Conservation (phyloP, 2,888 invertebrate genomes). For the Malthinus seriepunctatus region DNA sequence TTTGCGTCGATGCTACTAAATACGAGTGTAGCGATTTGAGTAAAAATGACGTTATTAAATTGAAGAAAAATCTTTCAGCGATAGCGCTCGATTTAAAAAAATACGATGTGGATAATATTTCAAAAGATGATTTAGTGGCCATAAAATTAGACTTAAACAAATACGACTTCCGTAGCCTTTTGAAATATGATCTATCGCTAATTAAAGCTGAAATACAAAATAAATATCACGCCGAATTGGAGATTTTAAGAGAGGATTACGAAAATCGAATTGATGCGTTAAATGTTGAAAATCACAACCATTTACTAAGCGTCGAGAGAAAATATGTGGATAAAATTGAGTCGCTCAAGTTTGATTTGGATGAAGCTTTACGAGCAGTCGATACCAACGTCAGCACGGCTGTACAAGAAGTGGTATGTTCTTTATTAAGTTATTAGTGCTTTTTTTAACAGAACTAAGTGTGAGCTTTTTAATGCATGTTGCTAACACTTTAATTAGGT, state of each 20-base stretch:
- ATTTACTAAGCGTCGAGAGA: conserved; percentile 56
- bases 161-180: conserved; percentile 40
- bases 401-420: conserved; percentile 59
- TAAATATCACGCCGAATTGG: conserved; percentile 55
- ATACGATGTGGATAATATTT: conserved; percentile 41
- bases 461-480: conserved; percentile 22
- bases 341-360: conserved; percentile 60
- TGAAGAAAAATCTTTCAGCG: conserved; percentile 43
- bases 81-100: conserved; percentile 36
- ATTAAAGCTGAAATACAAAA: conserved; percentile 47
- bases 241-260: conserved; percentile 45
- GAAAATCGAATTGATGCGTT: conserved; percentile 54
- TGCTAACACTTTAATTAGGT: conserved; percentile 33
- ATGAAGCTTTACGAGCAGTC: conserved; percentile 41
- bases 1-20: conserved; percentile 21
- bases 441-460: conserved; percentile 11
- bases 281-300: conserved; percentile 54
- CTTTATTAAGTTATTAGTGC: conserved; percentile 1
- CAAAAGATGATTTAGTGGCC: conserved; percentile 40
- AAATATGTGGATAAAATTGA: conserved; percentile 57
- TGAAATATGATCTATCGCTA: conserved; percentile 41
- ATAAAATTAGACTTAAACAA: conserved; percentile 41
- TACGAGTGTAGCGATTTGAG: conserved; percentile 32
- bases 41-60: conserved; percentile 43
- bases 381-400: conserved; percentile 56